These are phyloP conservation scores for Hydrozoanthus tunicans DNA, from an alignment of 64 coral and sea anemone genomes.

Conservation along the genomic window DNA sequence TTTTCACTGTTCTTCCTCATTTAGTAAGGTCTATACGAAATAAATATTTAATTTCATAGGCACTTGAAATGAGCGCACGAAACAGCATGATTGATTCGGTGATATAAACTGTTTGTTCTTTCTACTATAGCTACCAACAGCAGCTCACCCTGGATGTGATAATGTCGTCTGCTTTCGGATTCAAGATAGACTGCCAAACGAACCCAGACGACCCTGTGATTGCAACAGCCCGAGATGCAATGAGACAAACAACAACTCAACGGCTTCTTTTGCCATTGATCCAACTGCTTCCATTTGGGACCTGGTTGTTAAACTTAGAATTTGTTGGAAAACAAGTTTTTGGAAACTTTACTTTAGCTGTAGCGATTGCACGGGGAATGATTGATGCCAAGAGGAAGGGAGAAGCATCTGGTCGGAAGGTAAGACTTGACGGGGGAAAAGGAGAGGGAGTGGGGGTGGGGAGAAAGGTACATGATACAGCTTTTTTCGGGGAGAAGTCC, in stretches of 20 bases:
- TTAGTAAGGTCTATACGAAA: too few relatives aligned
- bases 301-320: not conserved
- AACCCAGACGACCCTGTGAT: conserved; percentile 63
- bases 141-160: conserved; percentile 55
- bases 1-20: too few relatives aligned
- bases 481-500: too few relatives aligned
- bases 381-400: not conserved
- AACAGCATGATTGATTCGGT: too few relatives aligned
- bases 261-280: not conserved
- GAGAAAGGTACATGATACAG: too few relatives aligned
- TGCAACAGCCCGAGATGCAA: not conserved
- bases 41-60: too few relatives aligned
- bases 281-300: not conserved
- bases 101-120: not conserved
- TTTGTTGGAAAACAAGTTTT: not conserved
- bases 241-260: not conserved
- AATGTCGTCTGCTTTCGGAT: conserved; percentile 56
- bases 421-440: not conserved
- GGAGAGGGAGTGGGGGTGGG: too few relatives aligned
- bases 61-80: too few relatives aligned
- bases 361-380: not conserved
- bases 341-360: not conserved
- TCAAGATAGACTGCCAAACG: conserved; percentile 53
- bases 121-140: conserved; percentile 39
- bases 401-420: not conserved